A percentile compares a stretch with the other conserved stretches of the same genome.
These are phyloP conservation scores for Drosophila insularis DNA, from an alignment of 1,140 invertebrate genomes.

Conservation along the genomic window DNA sequence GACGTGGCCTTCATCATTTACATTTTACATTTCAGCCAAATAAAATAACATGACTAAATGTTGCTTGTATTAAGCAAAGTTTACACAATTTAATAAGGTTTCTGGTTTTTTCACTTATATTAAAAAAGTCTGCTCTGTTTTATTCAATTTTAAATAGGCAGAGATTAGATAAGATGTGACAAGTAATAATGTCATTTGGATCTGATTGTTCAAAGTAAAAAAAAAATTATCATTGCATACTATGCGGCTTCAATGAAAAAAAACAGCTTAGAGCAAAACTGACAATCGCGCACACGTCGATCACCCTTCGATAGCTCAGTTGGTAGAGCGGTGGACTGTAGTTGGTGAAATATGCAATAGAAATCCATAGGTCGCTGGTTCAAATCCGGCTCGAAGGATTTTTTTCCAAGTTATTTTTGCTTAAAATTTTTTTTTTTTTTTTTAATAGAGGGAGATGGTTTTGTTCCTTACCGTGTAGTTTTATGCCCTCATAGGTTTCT, in stretches of 20 bases:
- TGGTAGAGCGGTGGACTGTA: constrained; percentile 95
- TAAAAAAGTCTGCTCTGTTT: no score
- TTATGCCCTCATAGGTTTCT: no score
- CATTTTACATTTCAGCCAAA: neutral
- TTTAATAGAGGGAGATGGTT: neutral
- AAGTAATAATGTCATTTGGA: neutral
- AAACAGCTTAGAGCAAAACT: neutral
- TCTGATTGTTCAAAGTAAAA: neutral
- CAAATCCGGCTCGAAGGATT: constrained; percentile 88
- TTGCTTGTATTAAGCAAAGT: no score
- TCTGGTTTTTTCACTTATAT: no score
- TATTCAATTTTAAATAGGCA: no score
- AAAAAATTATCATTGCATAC: neutral
- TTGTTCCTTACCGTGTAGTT: no score
- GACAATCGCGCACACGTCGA: neutral
- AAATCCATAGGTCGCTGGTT: constrained; percentile 89
- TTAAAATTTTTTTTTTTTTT: neutral
- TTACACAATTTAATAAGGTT: no score
- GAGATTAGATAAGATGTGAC: no score
- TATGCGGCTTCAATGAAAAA: neutral
- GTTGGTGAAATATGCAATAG: constrained; percentile 64
- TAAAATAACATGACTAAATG: no score
- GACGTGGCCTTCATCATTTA: neutral
- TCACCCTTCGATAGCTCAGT: constrained; percentile 91
- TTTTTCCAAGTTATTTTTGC: constrained; percentile 12